Evolutionary conservation across 2,797 vertebrate species (phyloP), one percentile per base, ranked within the genome.

Genomic region (Geotrypetes seraphini): DNA sequence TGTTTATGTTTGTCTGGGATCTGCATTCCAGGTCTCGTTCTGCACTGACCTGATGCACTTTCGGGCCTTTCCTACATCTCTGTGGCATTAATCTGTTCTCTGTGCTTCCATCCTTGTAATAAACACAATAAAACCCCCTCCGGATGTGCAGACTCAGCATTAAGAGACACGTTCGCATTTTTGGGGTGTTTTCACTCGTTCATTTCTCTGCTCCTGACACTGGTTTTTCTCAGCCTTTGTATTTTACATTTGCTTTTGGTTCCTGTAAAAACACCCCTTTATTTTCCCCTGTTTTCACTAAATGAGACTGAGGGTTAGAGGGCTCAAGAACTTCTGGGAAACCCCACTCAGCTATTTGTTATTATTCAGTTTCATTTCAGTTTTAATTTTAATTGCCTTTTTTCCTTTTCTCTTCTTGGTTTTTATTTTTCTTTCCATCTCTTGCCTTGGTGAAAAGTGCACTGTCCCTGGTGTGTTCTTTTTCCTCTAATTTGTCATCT

Each of bases 121-220:
- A 71, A 78, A 71, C 63, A 52, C 48, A 41, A 28, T 8, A 7
- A 54, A 30, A 61, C 46, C 34, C n/a, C 16, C 1, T 45, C 53
- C 62, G 81, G 71, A 77, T 77, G 73, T 68, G 70, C 77, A 67
- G 30, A 61, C 69, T 81, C 78, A 73, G 77, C 78, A 73, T 66
- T 75, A 78, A 72, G 64, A 59, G 31, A 37, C 50, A 47, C 15
- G 3, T 33, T 56, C 31, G 10, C 7, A 2, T 38, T 70, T 81
- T n/a, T n/a, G n/a, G n/a, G n/a, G n/a, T n/a, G n/a, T n/a, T n/a
- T 77, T n/a, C n/a, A 51, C 46, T 60, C 54, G 41, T 33, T 42
- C n/a, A n/a, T n/a, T 41, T 37, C 53, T 56, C 64, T n/a, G n/a
- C n/a, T n/a, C n/a, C n/a, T n/a, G n/a, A n/a, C n/a, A n/a, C n/a